Base-by-base conservation (phyloP, 2,797 vertebrate genomes). In the Melanogrammus aeglefinus region DNA sequence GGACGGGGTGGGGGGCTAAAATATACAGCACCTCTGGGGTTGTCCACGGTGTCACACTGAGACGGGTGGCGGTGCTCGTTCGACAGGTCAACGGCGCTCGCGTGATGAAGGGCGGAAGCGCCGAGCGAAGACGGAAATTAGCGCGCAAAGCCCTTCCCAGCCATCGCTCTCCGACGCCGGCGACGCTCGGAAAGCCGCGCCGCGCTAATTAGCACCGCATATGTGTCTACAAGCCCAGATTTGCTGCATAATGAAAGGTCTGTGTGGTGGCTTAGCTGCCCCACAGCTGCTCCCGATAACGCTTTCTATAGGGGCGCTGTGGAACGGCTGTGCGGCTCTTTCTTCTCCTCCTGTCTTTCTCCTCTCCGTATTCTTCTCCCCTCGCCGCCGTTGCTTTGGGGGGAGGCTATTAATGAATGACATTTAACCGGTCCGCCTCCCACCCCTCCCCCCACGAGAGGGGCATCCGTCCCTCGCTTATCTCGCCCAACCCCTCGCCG, bases 381-480 rank as follows among this genome's bases (percentile, higher is more conserved):
- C 13, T 81, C 29, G 14, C 29, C 27, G 57, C 36, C 71, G 38
- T 63, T 36, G 66, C 38, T 27, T 73, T 69, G 41, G 0, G 72
- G 31, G 44, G 75, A 74, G 38, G 71, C 76, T 76, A 80, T 77
- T 85, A 87, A 84, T 77, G 71, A 82, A 74, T 72, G 29, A 80
- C 82, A 82, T 80, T 83, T 83, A 76, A 76, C 75, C 35, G 0
- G 18, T 21, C 36, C 4, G 44, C 51, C 36, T 66, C 8, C n/a
- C 13, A 31, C 75, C 51, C 57, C 39, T 72, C 39, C 79, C 75
- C 84, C 91, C 87, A 84, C 66, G 29, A 63, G 51, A 14, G 81
- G 79, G 73, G 51, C 80, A 77, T 85, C 88, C 87, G 87, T 90
- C 90, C 89, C 74, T 51, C 0, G 71, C 92, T 93, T 92, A 91